Base-by-base conservation (phyloP, 1,140 invertebrate species). In the Ceratina australensis region DNA sequence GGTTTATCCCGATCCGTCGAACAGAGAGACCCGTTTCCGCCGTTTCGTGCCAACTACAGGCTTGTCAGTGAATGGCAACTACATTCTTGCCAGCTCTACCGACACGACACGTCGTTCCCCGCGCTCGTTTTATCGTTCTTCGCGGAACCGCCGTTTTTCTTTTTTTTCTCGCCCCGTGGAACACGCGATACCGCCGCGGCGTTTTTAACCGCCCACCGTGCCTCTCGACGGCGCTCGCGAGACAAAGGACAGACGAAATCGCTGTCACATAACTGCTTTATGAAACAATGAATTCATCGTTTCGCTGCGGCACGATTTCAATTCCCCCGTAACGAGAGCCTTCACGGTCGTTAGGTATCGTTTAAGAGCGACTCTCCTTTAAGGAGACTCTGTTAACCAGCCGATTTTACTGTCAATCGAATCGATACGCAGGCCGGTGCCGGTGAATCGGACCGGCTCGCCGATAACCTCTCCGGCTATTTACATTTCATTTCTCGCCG, bases 1-100 rank as follows among this genome's bases (percentile, higher is more conserved):
- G 57, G 64, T 78, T 84, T 80, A 80, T 80, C 78, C 73, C 60
- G 83, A 77, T 80, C 68, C 60, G 63, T 60, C 57, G 60, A 72
- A 72, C 54, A 56, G 50, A 26, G 18, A 54, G 69, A 49, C 66
- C 67, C 72, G 79, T 65, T 71, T 57, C 60, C 61, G 56, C 68
- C 47, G 69, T 84, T 60, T 71, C 82, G 73, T 84, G 64, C 79
- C 78, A 79, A 68, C 47, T 68, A 28, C 72, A 67, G 52, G 13
- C 24, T n/a, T 20, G 65, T 54, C 63, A 22, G 63, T 67, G 72
- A 68, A 67, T 67, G 72, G 63, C 72, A 73, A 72, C 71, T 79
- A 79, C 71, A 72, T 80, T 56, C 67, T 84, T 71, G 57, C 50
- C 50, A 61, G 78, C 66, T 42, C 79, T 79, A 79, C 71, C 71